Conservation (phyloP, 2,113 vertebrate genomes). For the Pelecanoides urinatrix region DNA sequence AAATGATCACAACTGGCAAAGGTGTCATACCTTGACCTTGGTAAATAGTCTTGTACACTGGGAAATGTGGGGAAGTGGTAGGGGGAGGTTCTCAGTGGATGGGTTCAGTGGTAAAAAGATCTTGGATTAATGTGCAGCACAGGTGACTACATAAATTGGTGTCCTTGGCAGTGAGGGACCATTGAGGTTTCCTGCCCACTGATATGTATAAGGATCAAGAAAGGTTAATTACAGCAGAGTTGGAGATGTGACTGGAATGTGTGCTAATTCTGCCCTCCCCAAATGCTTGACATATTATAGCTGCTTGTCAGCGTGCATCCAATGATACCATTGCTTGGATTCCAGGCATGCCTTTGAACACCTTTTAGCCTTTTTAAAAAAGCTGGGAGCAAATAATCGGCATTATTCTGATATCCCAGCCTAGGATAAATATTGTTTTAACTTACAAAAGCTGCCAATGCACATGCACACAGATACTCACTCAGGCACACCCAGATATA, state of each 20-base stretch:
- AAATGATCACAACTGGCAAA: background rate
- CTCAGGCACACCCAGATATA: background rate
- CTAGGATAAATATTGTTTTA: constrained; percentile 1
- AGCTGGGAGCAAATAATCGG: background rate
- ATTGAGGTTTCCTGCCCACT: background rate
- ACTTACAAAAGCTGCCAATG: background rate
- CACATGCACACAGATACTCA: background rate
- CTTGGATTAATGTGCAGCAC: background rate
- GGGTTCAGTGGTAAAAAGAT: background rate
- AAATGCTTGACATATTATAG: background rate
- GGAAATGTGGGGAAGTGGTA: background rate
- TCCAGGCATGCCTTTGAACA: background rate
- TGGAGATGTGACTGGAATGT: background rate
- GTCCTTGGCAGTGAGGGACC: background rate
- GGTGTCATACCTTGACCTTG: no score
- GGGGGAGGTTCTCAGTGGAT: background rate
- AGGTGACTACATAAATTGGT: background rate
- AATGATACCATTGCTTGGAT: background rate
- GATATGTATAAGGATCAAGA: background rate
- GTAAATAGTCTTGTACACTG: no score
- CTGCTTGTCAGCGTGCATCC: constrained; percentile 12
- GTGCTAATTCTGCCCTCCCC: background rate
- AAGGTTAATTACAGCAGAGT: background rate
- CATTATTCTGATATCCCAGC: constrained; percentile 2
- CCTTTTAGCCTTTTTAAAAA: background rate